Percentiles rank a stretch among this genome's conserved stretches.
Evolutionary conservation across 2,797 vertebrate species (phyloP).

Genomic region (Capromys pilorides): DNA sequence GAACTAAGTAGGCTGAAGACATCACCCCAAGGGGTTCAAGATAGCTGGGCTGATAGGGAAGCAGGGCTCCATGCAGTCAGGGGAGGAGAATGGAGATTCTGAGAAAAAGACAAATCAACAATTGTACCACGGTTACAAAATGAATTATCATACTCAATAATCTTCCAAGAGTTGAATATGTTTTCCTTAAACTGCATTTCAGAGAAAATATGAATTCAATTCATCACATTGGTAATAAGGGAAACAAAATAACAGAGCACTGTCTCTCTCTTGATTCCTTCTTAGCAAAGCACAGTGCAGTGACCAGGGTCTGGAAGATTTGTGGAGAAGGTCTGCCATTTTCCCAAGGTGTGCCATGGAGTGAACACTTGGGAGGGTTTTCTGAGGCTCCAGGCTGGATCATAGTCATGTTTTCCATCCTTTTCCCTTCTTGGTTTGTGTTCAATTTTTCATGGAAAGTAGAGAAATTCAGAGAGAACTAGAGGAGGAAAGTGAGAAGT

Average conservation of each 20-base stretch:
- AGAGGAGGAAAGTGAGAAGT: not conserved
- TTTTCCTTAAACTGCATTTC: not conserved
- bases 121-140: not conserved
- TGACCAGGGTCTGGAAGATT: not conserved
- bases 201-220: slow-evolving; percentile 38
- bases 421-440: not conserved
- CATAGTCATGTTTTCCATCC: not conserved
- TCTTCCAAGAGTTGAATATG: not conserved
- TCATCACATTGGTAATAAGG: not conserved
- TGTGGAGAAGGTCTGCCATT: not conserved
- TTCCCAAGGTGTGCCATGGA: not conserved
- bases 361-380: not conserved
- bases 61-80: not conserved
- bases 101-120: not conserved
- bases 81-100: not conserved
- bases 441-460: not conserved
- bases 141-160: not conserved
- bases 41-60: not conserved
- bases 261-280: not conserved
- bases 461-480: not conserved
- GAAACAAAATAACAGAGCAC: not conserved
- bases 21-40: not conserved
- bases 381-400: rapidly evolving
- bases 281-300: not conserved
- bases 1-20: not conserved